Evolutionary conservation across 1,140 invertebrate species (phyloP), one percentile per base, ranked within the genome.

Genomic region (Hestina assimilis): DNA sequence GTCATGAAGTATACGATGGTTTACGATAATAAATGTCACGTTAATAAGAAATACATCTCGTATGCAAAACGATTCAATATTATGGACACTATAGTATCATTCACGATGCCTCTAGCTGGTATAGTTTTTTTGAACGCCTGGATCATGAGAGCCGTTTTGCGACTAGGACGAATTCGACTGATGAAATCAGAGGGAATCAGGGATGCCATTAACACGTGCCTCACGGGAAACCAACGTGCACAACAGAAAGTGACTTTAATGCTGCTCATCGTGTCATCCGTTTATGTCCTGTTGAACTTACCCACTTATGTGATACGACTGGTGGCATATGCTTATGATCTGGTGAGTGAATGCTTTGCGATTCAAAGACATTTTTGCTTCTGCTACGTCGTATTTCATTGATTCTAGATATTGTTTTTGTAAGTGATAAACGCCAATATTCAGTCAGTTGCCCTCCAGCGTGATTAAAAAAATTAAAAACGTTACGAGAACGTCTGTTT

Each of bases 161-260:
- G 65, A 46, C 51, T 67, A 23, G 71, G 83, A 52, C 63, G 64
- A 42, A 64, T 55, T 9, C 81, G 47, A 59, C 58, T 69, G 43
- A 67, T 71, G 59, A 77, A 51, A 59, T 54, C 61, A 89, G 90
- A 17, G 38, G 63, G 20, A 53, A 45, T 93, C 33, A 53, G 9
- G 63, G 46, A 59, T 47, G 43, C 33, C 74, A 71, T 15, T 71
- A 58, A 19, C 35, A 35, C 60, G 59, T 64, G 48, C 41, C 56
- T 58, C 45, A 0, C 51, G 6, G 68, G 48, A n/a, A 66, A 65
- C 15, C 66, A 69, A 9, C 72, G 72, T 5, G 89, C 90, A 20
- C 91, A 92, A 12, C 92, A 94, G 66, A 94, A 93, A 71, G 92
- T 96, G 7, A 96, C 94, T 2, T 93, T 94, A 76, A 96, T 96